phyloP scores from a whole-genome alignment of 2,113 vertebrate genomes.

The Clinocottus analis region DNA sequence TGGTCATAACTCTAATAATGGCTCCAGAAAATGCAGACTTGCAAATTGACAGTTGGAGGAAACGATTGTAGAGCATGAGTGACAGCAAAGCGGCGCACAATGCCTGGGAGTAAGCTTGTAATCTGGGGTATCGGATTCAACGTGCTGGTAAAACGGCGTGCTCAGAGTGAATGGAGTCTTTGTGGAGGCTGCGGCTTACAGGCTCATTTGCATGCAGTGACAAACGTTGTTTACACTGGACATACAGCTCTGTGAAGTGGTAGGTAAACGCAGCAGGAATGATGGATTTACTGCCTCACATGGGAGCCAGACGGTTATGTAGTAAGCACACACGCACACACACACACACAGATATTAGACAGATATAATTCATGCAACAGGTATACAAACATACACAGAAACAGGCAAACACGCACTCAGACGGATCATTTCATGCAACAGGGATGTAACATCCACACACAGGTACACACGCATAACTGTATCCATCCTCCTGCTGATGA shows the following conservation, averaged over 20 bases:
- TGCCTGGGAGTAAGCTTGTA: conserved; percentile 66
- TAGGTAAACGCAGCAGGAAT: conserved; percentile 74
- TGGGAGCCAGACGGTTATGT: conserved; percentile 71
- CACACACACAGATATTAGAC: conserved; percentile 29
- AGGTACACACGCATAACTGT: conserved; percentile 42
- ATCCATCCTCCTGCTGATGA: conserved; percentile 66
- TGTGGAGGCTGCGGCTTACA: conserved; percentile 60
- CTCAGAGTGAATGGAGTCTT: conserved; percentile 73
- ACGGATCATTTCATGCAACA: conserved; percentile 62
- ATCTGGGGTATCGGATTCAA: conserved; percentile 73
- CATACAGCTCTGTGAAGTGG: conserved; percentile 78
- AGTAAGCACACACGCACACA: conserved; percentile 33
- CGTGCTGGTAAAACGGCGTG: conserved; percentile 25
- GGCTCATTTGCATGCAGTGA: conserved; percentile 82
- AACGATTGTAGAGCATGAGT: conserved; percentile 35
- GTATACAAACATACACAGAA: conserved; percentile 57
- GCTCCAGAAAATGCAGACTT: conserved; percentile 37
- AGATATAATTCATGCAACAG: conserved; percentile 65
- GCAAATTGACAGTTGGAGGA: conserved; percentile 28
- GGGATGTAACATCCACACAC: conserved; percentile 47
- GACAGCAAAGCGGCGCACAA: conserved; percentile 60
- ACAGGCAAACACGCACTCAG: conserved; percentile 58
- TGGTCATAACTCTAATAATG: conserved; percentile 56
- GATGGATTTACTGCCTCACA: conserved; percentile 78
- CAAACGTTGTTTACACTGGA: conserved; percentile 82